Evolutionary conservation across 2,797 vertebrate species (phyloP).

Genomic region (Myoxocephalus aenaeus): DNA sequence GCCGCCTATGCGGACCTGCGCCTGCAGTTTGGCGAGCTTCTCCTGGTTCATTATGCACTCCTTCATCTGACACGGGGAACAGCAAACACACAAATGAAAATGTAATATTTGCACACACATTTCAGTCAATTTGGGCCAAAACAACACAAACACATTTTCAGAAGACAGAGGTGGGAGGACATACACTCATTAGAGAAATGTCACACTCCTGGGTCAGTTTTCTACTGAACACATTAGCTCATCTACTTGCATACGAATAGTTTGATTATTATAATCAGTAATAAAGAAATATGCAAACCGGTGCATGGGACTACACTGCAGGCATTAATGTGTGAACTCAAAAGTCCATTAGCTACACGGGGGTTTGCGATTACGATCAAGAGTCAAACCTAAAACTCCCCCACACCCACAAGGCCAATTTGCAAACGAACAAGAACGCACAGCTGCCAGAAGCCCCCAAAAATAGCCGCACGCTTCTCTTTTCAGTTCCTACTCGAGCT

Average conservation of each 20-base stretch:
- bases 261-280: not conserved
- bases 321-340: not conserved
- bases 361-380: not conserved
- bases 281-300: not conserved
- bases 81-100: not conserved
- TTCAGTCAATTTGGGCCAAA: not conserved
- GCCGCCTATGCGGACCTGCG: conserved; percentile 97
- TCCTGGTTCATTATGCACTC: conserved; percentile 98
- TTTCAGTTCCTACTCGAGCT: conserved; percentile 28
- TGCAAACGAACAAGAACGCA: conserved; percentile 27
- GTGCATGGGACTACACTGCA: not conserved
- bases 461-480: conserved; percentile 59
- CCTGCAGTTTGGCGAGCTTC: conserved; percentile 96
- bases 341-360: not conserved
- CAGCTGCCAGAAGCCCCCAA: conserved; percentile 47
- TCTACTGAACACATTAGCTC: not conserved
- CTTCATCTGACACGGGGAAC: conserved; percentile 89
- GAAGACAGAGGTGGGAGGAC: not conserved
- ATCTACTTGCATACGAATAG: not conserved
- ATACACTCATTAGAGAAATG: not conserved
- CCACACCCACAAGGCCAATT: not conserved
- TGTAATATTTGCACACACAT: not conserved
- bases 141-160: not conserved
- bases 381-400: conserved; percentile 6
- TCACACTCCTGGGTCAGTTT: not conserved